Conservation (phyloP, 2,113 vertebrate species). For the Hydrochoerus hydrochaeris region DNA sequence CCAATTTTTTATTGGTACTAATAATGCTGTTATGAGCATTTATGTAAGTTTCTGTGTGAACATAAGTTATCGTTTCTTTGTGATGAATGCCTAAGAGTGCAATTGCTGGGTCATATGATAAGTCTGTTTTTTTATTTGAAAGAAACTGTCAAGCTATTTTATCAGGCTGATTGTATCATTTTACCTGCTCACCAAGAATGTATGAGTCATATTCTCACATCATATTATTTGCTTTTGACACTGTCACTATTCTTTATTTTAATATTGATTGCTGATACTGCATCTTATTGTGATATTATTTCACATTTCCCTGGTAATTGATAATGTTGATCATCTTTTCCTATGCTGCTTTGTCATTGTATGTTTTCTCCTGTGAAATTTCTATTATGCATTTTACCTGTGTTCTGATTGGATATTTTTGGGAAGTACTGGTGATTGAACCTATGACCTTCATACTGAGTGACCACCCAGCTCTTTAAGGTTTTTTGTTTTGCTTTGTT, state of each 20-base stretch:
- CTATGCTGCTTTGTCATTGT: neutral
- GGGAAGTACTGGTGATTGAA: neutral
- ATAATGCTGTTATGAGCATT: neutral
- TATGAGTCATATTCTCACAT: neutral
- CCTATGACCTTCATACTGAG: neutral
- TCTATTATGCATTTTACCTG: neutral
- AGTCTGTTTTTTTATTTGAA: neutral
- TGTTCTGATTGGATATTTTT: constrained; percentile 21
- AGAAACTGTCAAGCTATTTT: neutral
- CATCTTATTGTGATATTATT: neutral
- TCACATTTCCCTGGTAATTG: neutral
- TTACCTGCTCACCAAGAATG: neutral
- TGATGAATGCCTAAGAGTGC: neutral
- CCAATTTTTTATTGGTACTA: neutral
- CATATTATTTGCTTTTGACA: neutral
- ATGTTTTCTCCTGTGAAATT: neutral
- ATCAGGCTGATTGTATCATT: neutral
- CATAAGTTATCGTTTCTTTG: neutral
- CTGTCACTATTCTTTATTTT: neutral
- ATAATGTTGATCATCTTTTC: neutral
- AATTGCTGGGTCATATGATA: neutral
- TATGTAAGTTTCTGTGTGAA: neutral
- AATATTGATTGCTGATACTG: neutral
- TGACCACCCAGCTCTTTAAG: neutral
- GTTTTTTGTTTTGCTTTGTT: neutral